These are phyloP conservation scores for Automeris io DNA, from an alignment of 2,888 invertebrate species.

Conservation along the genomic window DNA sequence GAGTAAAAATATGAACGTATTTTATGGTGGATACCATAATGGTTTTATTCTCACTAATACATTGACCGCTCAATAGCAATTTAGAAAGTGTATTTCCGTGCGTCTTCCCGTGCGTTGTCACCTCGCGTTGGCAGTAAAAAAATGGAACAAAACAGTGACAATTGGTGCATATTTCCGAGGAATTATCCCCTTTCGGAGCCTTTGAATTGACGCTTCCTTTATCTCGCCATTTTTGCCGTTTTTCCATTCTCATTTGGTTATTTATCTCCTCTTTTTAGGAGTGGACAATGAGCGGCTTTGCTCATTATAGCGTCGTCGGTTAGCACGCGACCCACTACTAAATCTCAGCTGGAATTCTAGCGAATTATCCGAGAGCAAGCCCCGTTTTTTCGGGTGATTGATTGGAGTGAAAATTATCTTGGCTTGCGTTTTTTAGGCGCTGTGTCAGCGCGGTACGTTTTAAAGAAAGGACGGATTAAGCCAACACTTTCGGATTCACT, in stretches of 20 bases:
- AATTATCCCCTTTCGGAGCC: constrained; percentile 74
- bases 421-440: constrained; percentile 39
- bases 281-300: constrained; percentile 46
- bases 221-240: constrained; percentile 73
- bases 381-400: constrained; percentile 70
- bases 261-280: constrained; percentile 71
- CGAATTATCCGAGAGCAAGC: constrained; percentile 67
- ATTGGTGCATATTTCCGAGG: constrained; percentile 75
- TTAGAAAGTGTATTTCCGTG: constrained; percentile 26
- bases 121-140: constrained; percentile 44
- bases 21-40: no score
- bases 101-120: constrained; percentile 47
- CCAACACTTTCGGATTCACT: constrained; percentile 12
- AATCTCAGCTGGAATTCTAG: constrained; percentile 73
- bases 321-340: constrained; percentile 67
- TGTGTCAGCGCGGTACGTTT: constrained; percentile 7
- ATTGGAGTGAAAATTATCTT: constrained; percentile 72
- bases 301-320: constrained; percentile 67
- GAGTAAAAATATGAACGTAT: no score
- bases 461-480: constrained; percentile 28
- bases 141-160: constrained; percentile 69
- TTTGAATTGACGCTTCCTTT: constrained; percentile 73
- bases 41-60: not conserved
- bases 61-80: constrained; percentile 58
- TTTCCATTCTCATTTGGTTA: constrained; percentile 76